Conservation (phyloP, 2,113 vertebrate species). For the Phalacrocorax pelagicus region DNA sequence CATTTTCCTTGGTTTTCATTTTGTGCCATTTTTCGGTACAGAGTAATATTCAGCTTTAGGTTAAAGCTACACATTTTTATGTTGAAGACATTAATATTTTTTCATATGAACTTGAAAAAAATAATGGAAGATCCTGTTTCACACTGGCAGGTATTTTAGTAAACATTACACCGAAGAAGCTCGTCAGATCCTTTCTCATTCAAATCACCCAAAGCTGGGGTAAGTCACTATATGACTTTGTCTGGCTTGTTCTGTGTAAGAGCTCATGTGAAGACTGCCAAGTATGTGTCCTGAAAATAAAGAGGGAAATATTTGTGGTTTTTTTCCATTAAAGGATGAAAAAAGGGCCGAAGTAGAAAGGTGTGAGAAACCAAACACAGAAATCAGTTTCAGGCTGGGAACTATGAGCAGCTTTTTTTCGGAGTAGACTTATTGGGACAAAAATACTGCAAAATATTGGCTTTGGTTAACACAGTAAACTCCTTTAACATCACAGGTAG, state of each 20-base stretch:
- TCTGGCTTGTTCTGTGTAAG: not conserved
- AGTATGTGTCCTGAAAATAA: not conserved
- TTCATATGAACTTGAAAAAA: not conserved
- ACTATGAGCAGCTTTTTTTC: not conserved
- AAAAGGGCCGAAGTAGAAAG: not conserved
- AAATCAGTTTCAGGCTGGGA: not conserved
- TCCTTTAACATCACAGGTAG: not conserved
- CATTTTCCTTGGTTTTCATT: not conserved
- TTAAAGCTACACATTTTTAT: not conserved
- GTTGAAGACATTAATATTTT: not conserved
- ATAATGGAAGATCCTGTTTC: not conserved
- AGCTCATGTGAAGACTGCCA: not conserved
- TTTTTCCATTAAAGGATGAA: not conserved
- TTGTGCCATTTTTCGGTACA: not conserved
- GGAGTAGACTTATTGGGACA: not conserved
- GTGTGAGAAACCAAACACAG: not conserved
- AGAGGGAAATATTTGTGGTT: not conserved
- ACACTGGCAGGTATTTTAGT: conserved; percentile 87
- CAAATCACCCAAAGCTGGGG: conserved; percentile 93
- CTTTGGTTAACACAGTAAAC: not conserved
- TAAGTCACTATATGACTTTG: conserved; percentile 67
- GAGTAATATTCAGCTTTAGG: not conserved
- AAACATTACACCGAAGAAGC: conserved; percentile 87
- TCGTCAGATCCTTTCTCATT: conserved; percentile 86
- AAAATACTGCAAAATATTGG: not conserved